These are phyloP conservation scores for Meiosimyza platycephala DNA, from an alignment of 2,888 invertebrate species.

Conservation along the genomic window DNA sequence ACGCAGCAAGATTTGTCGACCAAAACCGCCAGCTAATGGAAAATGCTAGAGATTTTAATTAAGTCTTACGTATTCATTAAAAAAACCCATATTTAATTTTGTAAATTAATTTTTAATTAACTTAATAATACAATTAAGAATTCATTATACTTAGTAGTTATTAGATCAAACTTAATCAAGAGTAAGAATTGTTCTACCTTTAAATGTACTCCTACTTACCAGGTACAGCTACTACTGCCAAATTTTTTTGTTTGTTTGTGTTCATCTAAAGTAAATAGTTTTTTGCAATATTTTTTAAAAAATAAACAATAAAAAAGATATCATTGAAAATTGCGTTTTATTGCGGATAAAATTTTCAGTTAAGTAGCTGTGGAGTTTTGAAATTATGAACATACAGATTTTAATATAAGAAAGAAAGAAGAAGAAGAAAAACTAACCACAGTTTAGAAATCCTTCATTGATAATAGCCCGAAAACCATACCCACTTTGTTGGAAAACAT, in stretches of 20 bases:
- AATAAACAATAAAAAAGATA: background rate
- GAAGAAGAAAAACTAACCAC: too few species aligned
- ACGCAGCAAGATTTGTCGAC: conserved; percentile 83
- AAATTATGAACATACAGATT: too few species aligned
- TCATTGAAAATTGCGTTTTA: too few species aligned
- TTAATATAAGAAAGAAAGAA: too few species aligned
- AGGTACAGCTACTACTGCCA: conserved; percentile 18
- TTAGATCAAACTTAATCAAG: conserved; percentile 27
- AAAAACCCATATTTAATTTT: conserved; percentile 8
- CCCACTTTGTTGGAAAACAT: too few species aligned
- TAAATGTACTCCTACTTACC: conserved; percentile 1
- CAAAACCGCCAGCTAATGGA: conserved; percentile 81
- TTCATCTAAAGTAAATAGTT: background rate
- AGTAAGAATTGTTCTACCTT: conserved; percentile 9
- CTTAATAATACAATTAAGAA: conserved; percentile 31
- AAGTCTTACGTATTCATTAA: background rate
- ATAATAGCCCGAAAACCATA: too few species aligned
- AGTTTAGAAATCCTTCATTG: too few species aligned
- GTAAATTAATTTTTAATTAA: conserved; percentile 21
- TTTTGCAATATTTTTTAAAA: conserved; percentile 25
- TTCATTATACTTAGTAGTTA: conserved; percentile 11
- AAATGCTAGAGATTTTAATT: conserved; percentile 68
- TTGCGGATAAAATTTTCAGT: too few species aligned
- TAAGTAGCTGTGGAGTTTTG: too few species aligned
- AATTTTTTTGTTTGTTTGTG: conserved; percentile 3